Evolutionary conservation across 2,797 vertebrate genomes (phyloP).

Genomic region (Acanthurus tractus): DNA sequence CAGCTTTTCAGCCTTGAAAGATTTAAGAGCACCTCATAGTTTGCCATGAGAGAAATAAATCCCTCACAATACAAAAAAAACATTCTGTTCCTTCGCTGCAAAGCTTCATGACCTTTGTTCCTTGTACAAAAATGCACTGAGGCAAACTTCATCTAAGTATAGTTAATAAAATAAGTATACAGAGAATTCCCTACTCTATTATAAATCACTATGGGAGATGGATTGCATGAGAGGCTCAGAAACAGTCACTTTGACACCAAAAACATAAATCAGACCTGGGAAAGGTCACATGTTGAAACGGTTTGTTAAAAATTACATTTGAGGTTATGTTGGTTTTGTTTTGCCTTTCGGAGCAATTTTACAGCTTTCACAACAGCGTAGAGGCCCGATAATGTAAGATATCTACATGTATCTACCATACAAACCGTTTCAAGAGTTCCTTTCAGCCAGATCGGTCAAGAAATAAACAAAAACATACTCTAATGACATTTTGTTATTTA

Average conservation of each 20-base stretch:
- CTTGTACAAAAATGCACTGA: conserved; percentile 69
- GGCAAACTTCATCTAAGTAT: conserved; percentile 66
- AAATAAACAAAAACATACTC: conserved; percentile 45
- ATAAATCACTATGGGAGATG: conserved; percentile 62
- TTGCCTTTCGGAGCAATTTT: conserved; percentile 16
- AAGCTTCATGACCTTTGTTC: conserved; percentile 54
- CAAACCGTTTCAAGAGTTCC: conserved; percentile 50
- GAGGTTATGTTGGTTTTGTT: conserved; percentile 30
- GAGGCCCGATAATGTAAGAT: conserved; percentile 13
- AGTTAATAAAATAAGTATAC: conserved; percentile 70
- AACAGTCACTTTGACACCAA: conserved; percentile 64
- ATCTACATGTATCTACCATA: conserved; percentile 18
- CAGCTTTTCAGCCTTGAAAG: conserved; percentile 35
- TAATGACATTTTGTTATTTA: conserved; percentile 56
- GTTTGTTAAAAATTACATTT: conserved; percentile 39
- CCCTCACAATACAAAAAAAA: conserved; percentile 56
- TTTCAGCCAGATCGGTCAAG: conserved; percentile 47
- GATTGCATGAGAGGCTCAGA: conserved; percentile 60
- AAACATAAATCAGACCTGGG: conserved; percentile 63
- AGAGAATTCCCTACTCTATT: conserved; percentile 64
- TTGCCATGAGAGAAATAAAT: conserved; percentile 55
- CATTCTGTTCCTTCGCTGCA: conserved; percentile 62
- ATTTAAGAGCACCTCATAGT: conserved; percentile 61
- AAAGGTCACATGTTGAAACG: conserved; percentile 54
- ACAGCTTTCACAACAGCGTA: conserved; percentile 26